Evolutionary conservation across 1,140 invertebrate species (phyloP).

Genomic region (Panulirus ornatus): DNA sequence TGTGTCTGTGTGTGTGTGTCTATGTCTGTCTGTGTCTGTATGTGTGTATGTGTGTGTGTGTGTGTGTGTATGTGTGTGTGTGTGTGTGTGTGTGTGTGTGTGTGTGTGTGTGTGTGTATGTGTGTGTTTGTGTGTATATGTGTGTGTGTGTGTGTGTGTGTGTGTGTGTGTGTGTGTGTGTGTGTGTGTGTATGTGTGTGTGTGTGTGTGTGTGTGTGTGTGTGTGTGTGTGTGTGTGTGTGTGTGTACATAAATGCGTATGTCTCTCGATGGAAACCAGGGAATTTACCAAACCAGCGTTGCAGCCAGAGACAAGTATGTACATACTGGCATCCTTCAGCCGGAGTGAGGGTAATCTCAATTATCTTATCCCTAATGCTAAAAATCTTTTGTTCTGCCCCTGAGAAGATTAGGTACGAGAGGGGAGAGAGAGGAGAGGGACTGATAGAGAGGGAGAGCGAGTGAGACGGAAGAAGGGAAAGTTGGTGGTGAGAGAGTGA

Average conservation of each 20-base stretch:
- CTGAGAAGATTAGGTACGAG: neutral
- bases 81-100: constrained; percentile 22
- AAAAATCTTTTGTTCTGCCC: neutral
- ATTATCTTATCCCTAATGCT: neutral
- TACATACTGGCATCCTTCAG: too few relatives aligned
- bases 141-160: constrained; percentile 11
- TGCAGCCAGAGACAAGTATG: too few relatives aligned
- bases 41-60: too few relatives aligned
- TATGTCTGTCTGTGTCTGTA: too few relatives aligned
- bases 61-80: constrained; percentile 5
- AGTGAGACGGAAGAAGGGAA: too few relatives aligned
- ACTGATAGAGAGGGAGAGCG: too few relatives aligned
- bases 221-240: neutral
- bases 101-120: constrained; percentile 11
- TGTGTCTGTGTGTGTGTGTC: neutral
- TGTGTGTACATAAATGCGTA: too few relatives aligned
- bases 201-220: neutral
- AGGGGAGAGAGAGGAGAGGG: neutral
- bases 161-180: constrained; percentile 15
- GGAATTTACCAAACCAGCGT: too few relatives aligned
- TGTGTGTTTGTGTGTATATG: constrained; percentile 13
- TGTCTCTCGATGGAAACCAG: too few relatives aligned
- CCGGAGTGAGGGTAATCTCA: too few relatives aligned
- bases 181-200: neutral
- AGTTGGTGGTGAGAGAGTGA: too few relatives aligned